These are phyloP conservation scores for Acrobasis repandana DNA, from an alignment of 2,888 invertebrate species.

Conservation along the genomic window DNA sequence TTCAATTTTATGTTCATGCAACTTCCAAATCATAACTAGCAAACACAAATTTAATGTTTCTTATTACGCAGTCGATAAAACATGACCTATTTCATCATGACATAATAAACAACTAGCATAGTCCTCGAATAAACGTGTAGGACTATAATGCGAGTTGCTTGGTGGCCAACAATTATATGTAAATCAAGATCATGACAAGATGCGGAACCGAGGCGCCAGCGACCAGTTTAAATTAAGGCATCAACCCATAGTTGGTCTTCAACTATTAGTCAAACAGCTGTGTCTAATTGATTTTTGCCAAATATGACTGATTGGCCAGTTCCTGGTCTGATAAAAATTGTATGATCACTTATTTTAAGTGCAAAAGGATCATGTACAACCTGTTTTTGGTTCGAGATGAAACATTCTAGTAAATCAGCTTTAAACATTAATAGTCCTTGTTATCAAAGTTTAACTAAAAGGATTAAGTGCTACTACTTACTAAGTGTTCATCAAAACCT, in stretches of 20 bases:
- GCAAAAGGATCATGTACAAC: neutral
- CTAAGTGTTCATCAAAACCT: too few relatives aligned
- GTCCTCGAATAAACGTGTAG: constrained; percentile 32
- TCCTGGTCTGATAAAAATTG: constrained; percentile 46
- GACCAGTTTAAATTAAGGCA: constrained; percentile 48
- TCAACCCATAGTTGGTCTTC: constrained; percentile 44
- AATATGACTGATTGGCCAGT: constrained; percentile 45
- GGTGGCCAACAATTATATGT: constrained; percentile 51
- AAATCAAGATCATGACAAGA: constrained; percentile 51
- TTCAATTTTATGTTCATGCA: too few relatives aligned
- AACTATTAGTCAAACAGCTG: constrained; percentile 44
- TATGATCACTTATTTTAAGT: neutral
- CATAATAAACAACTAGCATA: constrained; percentile 8
- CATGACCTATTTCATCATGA: neutral
- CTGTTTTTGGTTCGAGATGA: too few relatives aligned
- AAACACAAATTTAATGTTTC: too few relatives aligned
- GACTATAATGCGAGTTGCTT: constrained; percentile 34
- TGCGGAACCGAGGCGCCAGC: constrained; percentile 49
- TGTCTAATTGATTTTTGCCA: constrained; percentile 54
- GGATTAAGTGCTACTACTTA: too few relatives aligned
- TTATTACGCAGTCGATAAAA: neutral
- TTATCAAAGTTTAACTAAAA: too few relatives aligned
- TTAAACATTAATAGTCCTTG: too few relatives aligned
- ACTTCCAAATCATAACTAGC: too few relatives aligned
- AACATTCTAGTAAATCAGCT: too few relatives aligned